These are phyloP conservation scores for Burhinus bistriatus DNA, from an alignment of 2,113 vertebrate genomes.

Conservation along the genomic window DNA sequence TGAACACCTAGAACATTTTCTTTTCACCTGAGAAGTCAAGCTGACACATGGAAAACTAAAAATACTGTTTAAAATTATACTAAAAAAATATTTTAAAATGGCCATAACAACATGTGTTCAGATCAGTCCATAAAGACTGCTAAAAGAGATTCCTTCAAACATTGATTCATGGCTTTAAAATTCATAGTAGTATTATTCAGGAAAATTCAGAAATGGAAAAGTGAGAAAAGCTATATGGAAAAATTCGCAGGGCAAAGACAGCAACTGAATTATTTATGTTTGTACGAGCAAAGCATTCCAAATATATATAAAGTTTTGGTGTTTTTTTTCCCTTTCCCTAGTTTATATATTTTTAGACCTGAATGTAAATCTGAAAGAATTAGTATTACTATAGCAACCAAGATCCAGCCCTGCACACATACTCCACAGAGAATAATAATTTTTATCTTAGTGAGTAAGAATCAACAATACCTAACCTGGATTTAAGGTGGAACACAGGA, in stretches of 20 bases:
- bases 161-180: not conserved
- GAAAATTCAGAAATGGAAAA: not conserved
- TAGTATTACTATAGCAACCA: slow-evolving; percentile 39
- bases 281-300: not conserved
- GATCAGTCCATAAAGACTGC: not conserved
- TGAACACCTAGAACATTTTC: not conserved
- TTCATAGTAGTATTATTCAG: not conserved
- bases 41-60: not conserved
- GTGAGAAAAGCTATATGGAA: not conserved
- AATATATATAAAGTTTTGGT: not conserved
- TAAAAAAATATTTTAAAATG: not conserved
- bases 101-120: not conserved
- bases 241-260: not conserved
- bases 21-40: not conserved
- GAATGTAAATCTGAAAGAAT: not conserved
- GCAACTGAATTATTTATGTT: not conserved
- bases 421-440: not conserved
- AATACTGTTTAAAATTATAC: not conserved
- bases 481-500: not conserved
- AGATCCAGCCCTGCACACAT: not conserved
- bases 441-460: not conserved
- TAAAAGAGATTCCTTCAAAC: not conserved
- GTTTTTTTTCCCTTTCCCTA: not conserved
- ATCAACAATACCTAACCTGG: not conserved
- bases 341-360: not conserved